phyloP scores from a whole-genome alignment of 2,888 invertebrate species.

The Labia minor region DNA sequence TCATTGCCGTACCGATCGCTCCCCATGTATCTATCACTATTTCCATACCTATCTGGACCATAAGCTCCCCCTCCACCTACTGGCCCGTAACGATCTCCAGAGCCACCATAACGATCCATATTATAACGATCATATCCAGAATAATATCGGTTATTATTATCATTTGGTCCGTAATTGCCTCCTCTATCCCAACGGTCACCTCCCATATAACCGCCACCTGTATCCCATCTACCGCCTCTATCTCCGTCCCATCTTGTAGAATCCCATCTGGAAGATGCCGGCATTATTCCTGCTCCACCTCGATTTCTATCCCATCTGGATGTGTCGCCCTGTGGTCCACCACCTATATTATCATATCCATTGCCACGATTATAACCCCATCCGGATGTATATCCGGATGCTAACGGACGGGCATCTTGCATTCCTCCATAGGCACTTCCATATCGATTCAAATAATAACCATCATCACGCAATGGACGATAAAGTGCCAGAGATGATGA shows the following conservation, averaged over 20 bases:
- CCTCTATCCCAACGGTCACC: neutral
- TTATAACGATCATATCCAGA: neutral
- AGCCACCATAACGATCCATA: neutral
- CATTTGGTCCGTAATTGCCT: neutral
- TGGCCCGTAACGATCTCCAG: neutral
- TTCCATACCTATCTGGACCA: neutral
- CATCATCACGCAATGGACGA: constrained; percentile 19
- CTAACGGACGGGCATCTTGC: neutral
- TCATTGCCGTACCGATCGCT: neutral
- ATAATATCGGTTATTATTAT: neutral
- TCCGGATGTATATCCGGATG: neutral
- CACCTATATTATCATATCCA: constrained; percentile 22
- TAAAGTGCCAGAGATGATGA: neutral
- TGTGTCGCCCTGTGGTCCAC: neutral
- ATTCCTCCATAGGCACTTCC: constrained; percentile 17
- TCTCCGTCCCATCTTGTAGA: neutral
- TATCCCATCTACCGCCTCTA: neutral
- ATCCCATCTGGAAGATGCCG: constrained; percentile 16
- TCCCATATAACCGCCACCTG: neutral
- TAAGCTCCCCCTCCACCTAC: too few relatives aligned
- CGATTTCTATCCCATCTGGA: neutral
- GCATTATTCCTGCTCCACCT: constrained; percentile 15
- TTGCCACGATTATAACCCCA: constrained; percentile 20
- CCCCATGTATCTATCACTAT: neutral
- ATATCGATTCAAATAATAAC: constrained; percentile 23